A percentile compares a stretch with the other conserved stretches of the same genome.
Evolutionary conservation across 1,140 invertebrate genomes (phyloP).

Genomic region (Triops longicaudatus): DNA sequence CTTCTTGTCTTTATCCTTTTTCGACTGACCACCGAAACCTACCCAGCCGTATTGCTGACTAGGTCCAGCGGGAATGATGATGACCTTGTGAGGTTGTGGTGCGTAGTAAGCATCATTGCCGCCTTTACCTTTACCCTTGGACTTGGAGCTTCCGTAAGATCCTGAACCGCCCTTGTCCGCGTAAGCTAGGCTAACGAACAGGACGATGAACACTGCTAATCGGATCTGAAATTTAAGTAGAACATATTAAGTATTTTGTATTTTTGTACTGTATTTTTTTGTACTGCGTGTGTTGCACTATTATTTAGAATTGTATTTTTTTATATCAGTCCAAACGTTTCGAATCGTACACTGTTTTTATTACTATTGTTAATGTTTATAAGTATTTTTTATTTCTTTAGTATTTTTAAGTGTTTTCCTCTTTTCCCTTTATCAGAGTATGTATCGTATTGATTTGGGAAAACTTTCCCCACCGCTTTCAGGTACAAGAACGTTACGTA

Average conservation of each 20-base stretch:
- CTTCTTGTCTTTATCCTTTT: slow-evolving; percentile 16
- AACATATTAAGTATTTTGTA: too few relatives aligned
- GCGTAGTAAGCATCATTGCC: background rate
- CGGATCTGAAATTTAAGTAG: background rate
- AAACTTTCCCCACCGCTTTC: too few relatives aligned
- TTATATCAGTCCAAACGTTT: too few relatives aligned
- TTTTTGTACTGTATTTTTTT: too few relatives aligned
- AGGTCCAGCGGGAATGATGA: slow-evolving; percentile 23
- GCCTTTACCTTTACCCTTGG: background rate
- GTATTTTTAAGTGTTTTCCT: too few relatives aligned
- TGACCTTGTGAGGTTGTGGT: slow-evolving; percentile 17
- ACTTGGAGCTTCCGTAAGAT: background rate
- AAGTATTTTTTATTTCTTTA: too few relatives aligned
- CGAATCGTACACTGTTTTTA: too few relatives aligned
- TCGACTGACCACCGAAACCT: slow-evolving; percentile 11
- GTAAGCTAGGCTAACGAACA: background rate
- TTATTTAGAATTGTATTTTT: too few relatives aligned
- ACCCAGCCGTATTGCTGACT: slow-evolving; percentile 21
- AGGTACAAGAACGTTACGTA: background rate
- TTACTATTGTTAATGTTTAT: too few relatives aligned
- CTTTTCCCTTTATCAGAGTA: too few relatives aligned
- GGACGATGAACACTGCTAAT: background rate
- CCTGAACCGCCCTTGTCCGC: background rate
- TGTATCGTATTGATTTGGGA: too few relatives aligned
- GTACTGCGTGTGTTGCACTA: too few relatives aligned